Conservation (phyloP, 2,888 invertebrate species). For the Tinea trinotella region DNA sequence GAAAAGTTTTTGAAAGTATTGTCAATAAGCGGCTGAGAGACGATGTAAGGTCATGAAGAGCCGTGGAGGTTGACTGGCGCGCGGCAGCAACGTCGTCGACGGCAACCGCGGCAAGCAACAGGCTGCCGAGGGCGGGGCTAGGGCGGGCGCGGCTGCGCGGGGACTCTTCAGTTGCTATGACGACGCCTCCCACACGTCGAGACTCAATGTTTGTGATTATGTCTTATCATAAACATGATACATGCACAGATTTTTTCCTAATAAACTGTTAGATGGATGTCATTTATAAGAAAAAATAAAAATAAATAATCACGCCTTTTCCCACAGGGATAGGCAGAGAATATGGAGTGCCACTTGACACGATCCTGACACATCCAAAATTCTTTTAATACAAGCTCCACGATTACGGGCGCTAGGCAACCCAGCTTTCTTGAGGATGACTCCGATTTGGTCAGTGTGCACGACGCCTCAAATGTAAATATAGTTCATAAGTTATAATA, state of each 20-base stretch:
- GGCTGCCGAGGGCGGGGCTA: constrained; percentile 59
- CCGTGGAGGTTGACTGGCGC: constrained; percentile 49
- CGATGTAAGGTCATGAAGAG: constrained; percentile 36
- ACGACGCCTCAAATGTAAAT: too few species aligned
- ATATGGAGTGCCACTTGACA: too few species aligned
- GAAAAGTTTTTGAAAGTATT: neutral
- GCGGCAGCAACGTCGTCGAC: constrained; percentile 17
- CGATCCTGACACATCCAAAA: too few species aligned
- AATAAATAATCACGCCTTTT: too few species aligned
- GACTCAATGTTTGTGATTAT: constrained; percentile 57
- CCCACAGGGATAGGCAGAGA: too few species aligned
- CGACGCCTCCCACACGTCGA: constrained; percentile 44
- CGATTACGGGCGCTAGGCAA: too few species aligned
- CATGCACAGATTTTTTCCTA: constrained; percentile 35
- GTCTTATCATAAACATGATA: constrained; percentile 25
- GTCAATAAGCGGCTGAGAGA: constrained; percentile 6
- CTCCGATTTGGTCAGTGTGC: too few species aligned
- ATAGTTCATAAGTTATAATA: too few species aligned
- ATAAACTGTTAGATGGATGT: too few species aligned
- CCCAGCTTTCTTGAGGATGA: too few species aligned
- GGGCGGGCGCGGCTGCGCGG: constrained; percentile 50
- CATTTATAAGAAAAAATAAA: too few species aligned
- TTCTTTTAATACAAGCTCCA: too few species aligned
- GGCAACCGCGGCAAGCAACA: constrained; percentile 52
- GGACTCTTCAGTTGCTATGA: constrained; percentile 50